A percentile compares a stretch with the other conserved stretches of the same genome.
These are phyloP conservation scores for Nesogale talazaci DNA, from an alignment of 2,113 vertebrate genomes.

Conservation along the genomic window DNA sequence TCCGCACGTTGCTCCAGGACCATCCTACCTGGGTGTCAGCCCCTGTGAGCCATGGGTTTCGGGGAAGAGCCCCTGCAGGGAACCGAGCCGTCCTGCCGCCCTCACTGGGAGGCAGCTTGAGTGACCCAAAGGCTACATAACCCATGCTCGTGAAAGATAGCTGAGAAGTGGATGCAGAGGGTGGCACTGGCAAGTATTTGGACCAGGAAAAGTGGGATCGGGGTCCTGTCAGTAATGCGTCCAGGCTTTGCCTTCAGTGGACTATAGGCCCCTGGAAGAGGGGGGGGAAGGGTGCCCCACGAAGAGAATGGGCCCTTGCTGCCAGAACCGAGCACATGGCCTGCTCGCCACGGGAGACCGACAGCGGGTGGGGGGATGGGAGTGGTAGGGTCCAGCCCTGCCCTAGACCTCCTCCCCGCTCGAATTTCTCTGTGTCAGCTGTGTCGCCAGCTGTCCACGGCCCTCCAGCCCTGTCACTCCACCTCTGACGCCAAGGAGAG, in stretches of 20 bases:
- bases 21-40: not conserved
- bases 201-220: not conserved
- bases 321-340: conserved; percentile 52
- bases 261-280: not conserved
- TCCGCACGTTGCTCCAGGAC: not conserved
- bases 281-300: not conserved
- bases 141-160: not conserved
- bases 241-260: not conserved
- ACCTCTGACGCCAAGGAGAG: conserved; percentile 75
- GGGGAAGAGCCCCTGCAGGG: not conserved
- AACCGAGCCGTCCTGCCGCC: not conserved
- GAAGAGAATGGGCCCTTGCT: conserved; percentile 26
- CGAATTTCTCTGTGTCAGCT: conserved; percentile 90
- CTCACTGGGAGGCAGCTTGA: not conserved
- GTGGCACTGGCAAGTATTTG: not conserved
- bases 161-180: not conserved
- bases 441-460: conserved; percentile 87
- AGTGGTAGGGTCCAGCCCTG: conserved; percentile 73
- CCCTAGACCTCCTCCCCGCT: conserved; percentile 71
- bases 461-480: conserved; percentile 88
- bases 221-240: not conserved
- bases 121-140: not conserved
- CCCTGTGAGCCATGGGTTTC: not conserved
- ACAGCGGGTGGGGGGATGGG: conserved; percentile 65
- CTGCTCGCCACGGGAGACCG: not conserved